A percentile compares a stretch with the other conserved stretches of the same genome.
Evolutionary conservation across 2,113 vertebrate genomes (phyloP).

Genomic region (Ageneiosus marmoratus): DNA sequence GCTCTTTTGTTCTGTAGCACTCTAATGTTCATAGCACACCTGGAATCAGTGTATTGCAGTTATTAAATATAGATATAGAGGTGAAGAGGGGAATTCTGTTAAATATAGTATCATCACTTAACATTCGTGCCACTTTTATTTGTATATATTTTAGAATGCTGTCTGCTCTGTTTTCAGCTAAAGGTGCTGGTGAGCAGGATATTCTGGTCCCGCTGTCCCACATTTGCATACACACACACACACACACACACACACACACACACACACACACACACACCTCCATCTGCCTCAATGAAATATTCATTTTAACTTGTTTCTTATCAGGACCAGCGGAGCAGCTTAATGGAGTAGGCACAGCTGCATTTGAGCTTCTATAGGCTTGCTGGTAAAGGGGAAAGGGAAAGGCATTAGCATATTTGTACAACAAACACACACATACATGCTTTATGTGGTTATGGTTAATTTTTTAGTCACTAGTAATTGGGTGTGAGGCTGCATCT

Average conservation of each 20-base stretch:
- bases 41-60: neutral
- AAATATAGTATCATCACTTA: neutral
- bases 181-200: slow-evolving; percentile 15
- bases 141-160: neutral
- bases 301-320: slow-evolving; percentile 59
- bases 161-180: neutral
- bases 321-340: slow-evolving; percentile 18
- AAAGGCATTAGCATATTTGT: slow-evolving; percentile 35
- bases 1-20: neutral
- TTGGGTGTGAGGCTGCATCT: neutral
- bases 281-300: slow-evolving; percentile 77
- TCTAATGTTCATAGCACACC: neutral
- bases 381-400: neutral
- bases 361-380: slow-evolving; percentile 21
- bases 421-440: slow-evolving; percentile 22
- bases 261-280: slow-evolving; percentile 38
- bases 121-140: neutral
- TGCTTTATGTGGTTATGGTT: neutral
- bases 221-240: neutral
- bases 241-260: slow-evolving; percentile 1
- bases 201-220: slow-evolving; percentile 20
- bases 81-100: neutral
- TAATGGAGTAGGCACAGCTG: slow-evolving; percentile 52
- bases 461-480: neutral
- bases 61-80: neutral